A percentile compares a stretch with the other conserved stretches of the same genome.
These are phyloP conservation scores for Staurois parvus DNA, from an alignment of 2,797 vertebrate species.

Conservation along the genomic window DNA sequence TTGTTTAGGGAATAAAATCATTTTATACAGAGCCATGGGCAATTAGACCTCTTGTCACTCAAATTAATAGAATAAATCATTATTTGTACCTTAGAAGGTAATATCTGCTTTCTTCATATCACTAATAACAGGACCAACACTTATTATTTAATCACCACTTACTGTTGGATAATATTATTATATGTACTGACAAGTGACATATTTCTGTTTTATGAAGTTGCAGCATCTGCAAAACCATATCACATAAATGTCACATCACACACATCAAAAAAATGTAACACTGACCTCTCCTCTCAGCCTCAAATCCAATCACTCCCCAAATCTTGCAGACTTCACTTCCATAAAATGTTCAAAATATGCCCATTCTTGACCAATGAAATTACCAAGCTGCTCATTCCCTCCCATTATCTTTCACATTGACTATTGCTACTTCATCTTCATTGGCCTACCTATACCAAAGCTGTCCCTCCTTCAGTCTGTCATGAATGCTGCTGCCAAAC, in stretches of 20 bases:
- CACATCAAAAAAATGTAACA: background rate
- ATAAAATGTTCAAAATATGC: no score
- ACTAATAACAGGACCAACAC: background rate
- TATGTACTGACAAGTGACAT: background rate
- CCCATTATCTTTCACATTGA: no score
- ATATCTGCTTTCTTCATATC: background rate
- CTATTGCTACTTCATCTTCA: no score
- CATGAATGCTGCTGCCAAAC: no score
- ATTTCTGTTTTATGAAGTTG: background rate
- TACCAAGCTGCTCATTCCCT: no score
- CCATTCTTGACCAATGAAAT: no score
- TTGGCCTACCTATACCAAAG: no score
- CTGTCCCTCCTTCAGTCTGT: no score
- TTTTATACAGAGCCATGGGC: slow-evolving; percentile 20
- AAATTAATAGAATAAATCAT: slow-evolving; percentile 8
- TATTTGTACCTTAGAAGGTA: slow-evolving; percentile 8
- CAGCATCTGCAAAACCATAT: background rate
- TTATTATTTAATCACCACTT: background rate
- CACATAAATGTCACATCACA: background rate
- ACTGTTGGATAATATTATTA: background rate
- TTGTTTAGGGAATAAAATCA: slow-evolving; percentile 14
- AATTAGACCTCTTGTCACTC: slow-evolving; percentile 46
- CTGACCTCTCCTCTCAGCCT: no score
- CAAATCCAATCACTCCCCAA: no score
- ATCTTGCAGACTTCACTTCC: no score